Base-by-base conservation (phyloP, 2,888 invertebrate genomes). In the Plutella xylostella region DNA sequence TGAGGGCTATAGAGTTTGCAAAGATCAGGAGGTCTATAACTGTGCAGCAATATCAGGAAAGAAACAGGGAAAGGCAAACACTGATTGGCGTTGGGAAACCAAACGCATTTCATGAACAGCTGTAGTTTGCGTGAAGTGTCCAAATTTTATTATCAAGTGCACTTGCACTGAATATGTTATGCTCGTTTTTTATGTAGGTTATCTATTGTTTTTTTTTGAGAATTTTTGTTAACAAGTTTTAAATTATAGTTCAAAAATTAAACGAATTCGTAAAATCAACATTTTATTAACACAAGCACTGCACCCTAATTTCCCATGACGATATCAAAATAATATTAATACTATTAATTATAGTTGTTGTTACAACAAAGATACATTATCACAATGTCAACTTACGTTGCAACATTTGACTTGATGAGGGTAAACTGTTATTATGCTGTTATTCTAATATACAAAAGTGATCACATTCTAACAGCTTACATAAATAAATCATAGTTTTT, bases 271-370 rank as follows among this genome's bases (percentile, higher is more conserved):
- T 62, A 61, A 68, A 68, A 72, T 72, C 59, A 60, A 57, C 14
- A 14, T 61, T 76, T 76, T 72, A 78, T 55, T 78, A 75, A 74
- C 72, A 79, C 66, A 72, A 70, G 68, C 68, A 68, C 61, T 68
- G 61, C 66, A 74, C 75, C 64, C 63, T 61, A 72, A 70, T 75
- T 72, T 77, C 62, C 71, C 76, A 70, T 74, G 71, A 76, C 73
- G 70, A 61, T 57, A 50, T 38, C 38, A 31, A 40, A 49, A 42
- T 45, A 45, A 45, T 46, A 48, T 44, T 45, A 40, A 15, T 42
- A 37, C 18, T 43, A 45, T 68, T 73, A 72, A 61, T 63, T n/a
- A n/a, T n/a, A n/a, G n/a, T n/a, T n/a, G n/a, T n/a, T 65, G 70
- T 68, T 75, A 72, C 70, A 65, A 53, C 55, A 63, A 56, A 61